These are phyloP conservation scores for Noctua comes DNA, from an alignment of 2,888 invertebrate genomes.

Conservation along the genomic window DNA sequence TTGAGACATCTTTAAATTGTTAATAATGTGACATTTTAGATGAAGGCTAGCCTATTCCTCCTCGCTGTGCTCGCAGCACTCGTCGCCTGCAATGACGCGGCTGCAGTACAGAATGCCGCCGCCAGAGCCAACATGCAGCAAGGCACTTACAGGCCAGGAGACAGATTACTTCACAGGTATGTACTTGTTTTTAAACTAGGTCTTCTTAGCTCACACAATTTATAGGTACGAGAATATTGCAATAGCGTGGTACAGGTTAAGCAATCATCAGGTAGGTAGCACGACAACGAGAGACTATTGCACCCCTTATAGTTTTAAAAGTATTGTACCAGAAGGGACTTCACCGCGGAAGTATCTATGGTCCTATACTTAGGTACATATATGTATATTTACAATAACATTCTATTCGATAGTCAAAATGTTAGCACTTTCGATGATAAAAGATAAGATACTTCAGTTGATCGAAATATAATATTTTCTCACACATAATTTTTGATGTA, in stretches of 20 bases:
- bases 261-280: neutral
- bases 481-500: neutral
- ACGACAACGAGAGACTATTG: neutral
- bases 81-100: conserved; percentile 10
- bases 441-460: too few species aligned
- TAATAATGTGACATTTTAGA: conserved; percentile 15
- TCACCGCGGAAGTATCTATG: neutral
- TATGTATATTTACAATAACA: neutral
- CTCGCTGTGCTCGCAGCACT: conserved; percentile 32
- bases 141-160: conserved; percentile 14
- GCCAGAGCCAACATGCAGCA: conserved; percentile 20
- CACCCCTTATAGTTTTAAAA: neutral
- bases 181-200: neutral
- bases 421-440: too few species aligned
- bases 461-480: neutral
- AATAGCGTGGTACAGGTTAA: neutral
- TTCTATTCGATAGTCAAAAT: neutral
- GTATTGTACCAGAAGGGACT: neutral
- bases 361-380: neutral
- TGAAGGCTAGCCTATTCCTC: conserved; percentile 27
- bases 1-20: neutral
- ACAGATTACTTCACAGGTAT: conserved; percentile 49
- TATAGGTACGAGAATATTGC: neutral
- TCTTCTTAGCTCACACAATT: neutral
- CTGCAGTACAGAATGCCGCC: neutral